phyloP scores from a whole-genome alignment of 2,888 invertebrate species.

The Ormyrus labotus region DNA sequence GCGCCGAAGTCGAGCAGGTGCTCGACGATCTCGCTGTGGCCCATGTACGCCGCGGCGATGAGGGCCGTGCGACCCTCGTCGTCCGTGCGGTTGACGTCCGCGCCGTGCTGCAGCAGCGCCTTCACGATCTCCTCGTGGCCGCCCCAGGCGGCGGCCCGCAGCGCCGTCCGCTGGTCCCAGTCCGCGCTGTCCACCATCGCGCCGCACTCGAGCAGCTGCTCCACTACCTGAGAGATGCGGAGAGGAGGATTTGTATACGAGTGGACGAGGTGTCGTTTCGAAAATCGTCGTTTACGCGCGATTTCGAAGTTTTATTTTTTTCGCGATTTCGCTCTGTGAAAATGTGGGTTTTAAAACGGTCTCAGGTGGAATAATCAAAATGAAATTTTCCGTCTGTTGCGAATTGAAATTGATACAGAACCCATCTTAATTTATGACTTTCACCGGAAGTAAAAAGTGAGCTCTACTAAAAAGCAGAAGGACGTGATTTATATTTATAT shows the following conservation, averaged over 20 bases:
- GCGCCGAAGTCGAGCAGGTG: slow-evolving; percentile 89
- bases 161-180: slow-evolving; percentile 91
- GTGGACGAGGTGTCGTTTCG: too few species aligned
- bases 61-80: slow-evolving; percentile 94
- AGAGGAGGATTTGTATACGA: neutral
- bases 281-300: too few species aligned
- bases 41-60: slow-evolving; percentile 97
- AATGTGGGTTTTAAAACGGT: too few species aligned
- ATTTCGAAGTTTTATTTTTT: too few species aligned
- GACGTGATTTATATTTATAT: too few species aligned
- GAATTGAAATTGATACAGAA: too few species aligned
- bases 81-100: slow-evolving; percentile 89
- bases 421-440: too few species aligned
- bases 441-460: neutral
- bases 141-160: slow-evolving; percentile 95
- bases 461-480: neutral
- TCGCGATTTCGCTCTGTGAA: too few species aligned
- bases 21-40: slow-evolving; percentile 93
- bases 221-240: slow-evolving; percentile 83
- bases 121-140: slow-evolving; percentile 92
- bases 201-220: slow-evolving; percentile 85
- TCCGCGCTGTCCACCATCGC: slow-evolving; percentile 93
- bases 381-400: too few species aligned
- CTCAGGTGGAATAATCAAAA: too few species aligned
- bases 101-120: slow-evolving; percentile 85